Conservation (phyloP, 2,797 vertebrate genomes). For the Epinephelus awoara region DNA sequence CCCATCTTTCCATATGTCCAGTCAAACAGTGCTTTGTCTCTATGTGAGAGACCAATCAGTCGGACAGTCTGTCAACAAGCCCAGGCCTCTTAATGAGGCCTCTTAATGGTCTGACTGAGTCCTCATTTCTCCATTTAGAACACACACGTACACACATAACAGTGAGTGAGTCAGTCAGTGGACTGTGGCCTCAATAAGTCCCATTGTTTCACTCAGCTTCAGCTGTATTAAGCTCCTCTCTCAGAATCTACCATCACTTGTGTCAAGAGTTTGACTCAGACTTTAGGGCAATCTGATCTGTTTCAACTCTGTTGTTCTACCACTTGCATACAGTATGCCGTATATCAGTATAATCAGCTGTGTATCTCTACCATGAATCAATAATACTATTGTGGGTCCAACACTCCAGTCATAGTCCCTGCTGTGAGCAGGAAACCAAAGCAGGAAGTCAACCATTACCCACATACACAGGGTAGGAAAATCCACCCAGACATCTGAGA, state of each 20-base stretch:
- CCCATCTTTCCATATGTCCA: constrained; percentile 45
- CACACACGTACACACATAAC: constrained; percentile 38
- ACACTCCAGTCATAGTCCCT: constrained; percentile 19
- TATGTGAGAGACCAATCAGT: constrained; percentile 51
- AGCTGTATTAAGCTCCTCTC: constrained; percentile 20
- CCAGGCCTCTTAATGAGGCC: constrained; percentile 68
- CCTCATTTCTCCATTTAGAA: constrained; percentile 51
- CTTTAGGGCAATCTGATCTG: not conserved
- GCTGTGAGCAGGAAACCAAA: constrained; percentile 65
- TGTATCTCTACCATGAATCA: constrained; percentile 40
- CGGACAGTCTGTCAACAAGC: constrained; percentile 54
- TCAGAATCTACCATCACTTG: not conserved
- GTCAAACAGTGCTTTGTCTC: constrained; percentile 73
- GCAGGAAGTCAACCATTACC: constrained; percentile 66
- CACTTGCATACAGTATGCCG: not conserved
- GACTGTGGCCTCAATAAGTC: constrained; percentile 46
- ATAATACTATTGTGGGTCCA: constrained; percentile 49
- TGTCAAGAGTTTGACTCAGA: not conserved
- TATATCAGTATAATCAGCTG: constrained; percentile 15
- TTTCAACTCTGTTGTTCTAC: not conserved
- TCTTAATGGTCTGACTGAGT: not conserved
- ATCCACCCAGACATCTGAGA: constrained; percentile 55
- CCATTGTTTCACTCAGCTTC: constrained; percentile 51
- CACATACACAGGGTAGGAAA: constrained; percentile 54
- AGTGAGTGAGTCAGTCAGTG: constrained; percentile 21